phyloP scores from a whole-genome alignment of 2,797 vertebrate species.

The Xiphorhynchus erythropygius region DNA sequence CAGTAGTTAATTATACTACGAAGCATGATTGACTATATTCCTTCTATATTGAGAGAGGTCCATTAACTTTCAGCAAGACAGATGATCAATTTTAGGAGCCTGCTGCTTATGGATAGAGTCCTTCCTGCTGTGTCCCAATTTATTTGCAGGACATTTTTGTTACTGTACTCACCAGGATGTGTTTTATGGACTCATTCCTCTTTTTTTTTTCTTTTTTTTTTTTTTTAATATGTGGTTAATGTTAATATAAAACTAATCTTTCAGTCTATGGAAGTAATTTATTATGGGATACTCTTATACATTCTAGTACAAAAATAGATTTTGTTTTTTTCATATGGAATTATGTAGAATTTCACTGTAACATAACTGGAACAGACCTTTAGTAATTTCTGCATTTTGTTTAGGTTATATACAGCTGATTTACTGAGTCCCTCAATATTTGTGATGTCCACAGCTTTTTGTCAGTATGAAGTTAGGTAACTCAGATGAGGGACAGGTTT shows the following conservation, averaged over 20 bases:
- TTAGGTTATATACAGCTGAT: neutral
- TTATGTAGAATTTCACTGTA: neutral
- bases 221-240: neutral
- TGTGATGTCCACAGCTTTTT: neutral
- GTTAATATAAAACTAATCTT: neutral
- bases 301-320: neutral
- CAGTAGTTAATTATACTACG: conserved; percentile 36
- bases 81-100: conserved; percentile 56
- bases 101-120: conserved; percentile 42
- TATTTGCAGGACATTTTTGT: conserved; percentile 61
- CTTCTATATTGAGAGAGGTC: conserved; percentile 62
- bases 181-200: conserved; percentile 36
- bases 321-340: neutral
- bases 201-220: neutral
- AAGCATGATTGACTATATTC: conserved; percentile 58
- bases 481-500: neutral
- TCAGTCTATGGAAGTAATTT: neutral
- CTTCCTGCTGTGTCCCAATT: conserved; percentile 63
- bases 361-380: neutral
- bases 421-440: neutral
- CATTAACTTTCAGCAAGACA: conserved; percentile 63
- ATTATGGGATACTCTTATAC: neutral
- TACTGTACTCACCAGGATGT: conserved; percentile 61
- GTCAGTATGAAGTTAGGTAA: neutral
- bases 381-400: neutral